These are phyloP conservation scores for Elephantulus edwardii DNA, from an alignment of 2,113 vertebrate species.

Conservation along the genomic window DNA sequence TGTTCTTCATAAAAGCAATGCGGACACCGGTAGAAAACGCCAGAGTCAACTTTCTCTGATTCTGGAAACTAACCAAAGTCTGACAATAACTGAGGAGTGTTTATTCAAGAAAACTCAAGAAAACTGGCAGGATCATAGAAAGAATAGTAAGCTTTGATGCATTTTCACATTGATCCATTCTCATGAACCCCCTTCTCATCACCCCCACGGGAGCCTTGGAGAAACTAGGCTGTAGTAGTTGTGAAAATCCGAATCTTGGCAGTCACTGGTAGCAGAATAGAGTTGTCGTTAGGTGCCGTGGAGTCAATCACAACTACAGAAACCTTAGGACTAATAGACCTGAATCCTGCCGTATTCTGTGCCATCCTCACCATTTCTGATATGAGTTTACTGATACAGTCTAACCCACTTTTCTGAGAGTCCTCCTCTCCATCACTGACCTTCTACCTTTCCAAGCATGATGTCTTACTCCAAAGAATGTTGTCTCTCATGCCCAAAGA, in stretches of 20 bases:
- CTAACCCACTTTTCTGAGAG: no score
- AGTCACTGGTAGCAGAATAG: background rate
- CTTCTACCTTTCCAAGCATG: no score
- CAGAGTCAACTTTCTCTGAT: conserved; percentile 1
- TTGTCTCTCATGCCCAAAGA: no score
- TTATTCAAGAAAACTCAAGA: background rate
- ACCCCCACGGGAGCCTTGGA: background rate
- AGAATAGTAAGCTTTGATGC: background rate
- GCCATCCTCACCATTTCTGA: no score
- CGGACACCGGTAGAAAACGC: background rate
- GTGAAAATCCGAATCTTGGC: background rate
- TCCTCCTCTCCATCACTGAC: no score
- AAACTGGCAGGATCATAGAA: background rate
- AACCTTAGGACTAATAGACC: no score
- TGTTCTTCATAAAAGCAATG: background rate
- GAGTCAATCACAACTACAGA: no score
- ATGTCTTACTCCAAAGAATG: no score
- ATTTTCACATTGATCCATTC: background rate
- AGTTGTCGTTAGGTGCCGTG: no score
- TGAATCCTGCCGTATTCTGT: no score
- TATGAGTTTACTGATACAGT: no score
- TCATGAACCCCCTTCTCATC: background rate
- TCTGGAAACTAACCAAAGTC: background rate
- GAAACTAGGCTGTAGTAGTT: background rate
- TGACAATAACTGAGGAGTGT: background rate